phyloP scores from a whole-genome alignment of 2,113 vertebrate species.

The Hypanus sabinus region DNA sequence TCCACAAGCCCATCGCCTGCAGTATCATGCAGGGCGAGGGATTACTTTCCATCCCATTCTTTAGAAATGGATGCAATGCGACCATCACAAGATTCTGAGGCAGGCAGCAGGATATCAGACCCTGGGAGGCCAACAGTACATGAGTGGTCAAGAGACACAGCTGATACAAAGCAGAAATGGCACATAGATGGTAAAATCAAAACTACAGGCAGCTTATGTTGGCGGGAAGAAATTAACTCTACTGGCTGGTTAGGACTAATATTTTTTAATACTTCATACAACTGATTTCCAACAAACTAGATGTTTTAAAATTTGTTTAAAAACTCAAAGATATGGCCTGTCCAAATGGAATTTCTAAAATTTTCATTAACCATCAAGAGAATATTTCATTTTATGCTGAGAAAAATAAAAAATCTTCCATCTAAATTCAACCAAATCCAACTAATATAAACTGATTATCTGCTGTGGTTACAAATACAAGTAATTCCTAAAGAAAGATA shows the following conservation, averaged over 20 bases:
- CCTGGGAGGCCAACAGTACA: no score
- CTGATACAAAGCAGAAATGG: not conserved
- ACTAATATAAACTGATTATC: not conserved
- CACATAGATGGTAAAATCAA: not conserved
- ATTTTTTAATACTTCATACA: not conserved
- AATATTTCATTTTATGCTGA: not conserved
- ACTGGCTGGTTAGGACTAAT: not conserved
- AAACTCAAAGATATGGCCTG: not conserved
- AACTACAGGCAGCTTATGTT: not conserved
- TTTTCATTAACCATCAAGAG: not conserved
- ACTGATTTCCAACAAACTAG: not conserved
- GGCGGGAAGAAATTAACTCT: not conserved
- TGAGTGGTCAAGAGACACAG: not conserved
- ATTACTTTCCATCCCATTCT: not conserved
- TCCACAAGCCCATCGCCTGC: not conserved
- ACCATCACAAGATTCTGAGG: not conserved
- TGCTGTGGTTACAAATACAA: not conserved
- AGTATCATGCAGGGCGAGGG: not conserved
- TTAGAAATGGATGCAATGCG: no score
- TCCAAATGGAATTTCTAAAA: not conserved
- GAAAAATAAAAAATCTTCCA: not conserved
- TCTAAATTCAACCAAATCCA: not conserved
- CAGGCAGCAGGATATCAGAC: not conserved
- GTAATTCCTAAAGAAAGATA: not conserved
- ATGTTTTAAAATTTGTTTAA: not conserved